Percentiles rank a stretch among this genome's conserved stretches.
Conservation (phyloP, 1,140 invertebrate species). For the Octopus sinensis region DNA sequence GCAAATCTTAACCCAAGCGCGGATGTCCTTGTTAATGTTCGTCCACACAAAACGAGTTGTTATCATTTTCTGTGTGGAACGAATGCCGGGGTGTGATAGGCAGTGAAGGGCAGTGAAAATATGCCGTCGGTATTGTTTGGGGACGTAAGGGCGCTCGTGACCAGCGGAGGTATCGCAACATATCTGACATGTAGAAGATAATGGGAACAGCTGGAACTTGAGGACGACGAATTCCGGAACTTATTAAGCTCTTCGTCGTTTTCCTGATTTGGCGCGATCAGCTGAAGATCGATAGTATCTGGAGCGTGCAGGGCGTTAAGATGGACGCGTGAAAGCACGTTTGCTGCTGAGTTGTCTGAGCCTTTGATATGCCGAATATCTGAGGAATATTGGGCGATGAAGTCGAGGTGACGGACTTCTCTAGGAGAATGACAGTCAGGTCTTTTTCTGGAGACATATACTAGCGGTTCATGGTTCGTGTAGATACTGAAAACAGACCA, state of each 20-base stretch:
- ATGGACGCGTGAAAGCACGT: neutral
- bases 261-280: neutral
- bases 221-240: too few species aligned
- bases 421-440: neutral
- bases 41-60: neutral
- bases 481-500: neutral
- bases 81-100: neutral
- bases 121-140: neutral
- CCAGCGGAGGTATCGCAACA: neutral
- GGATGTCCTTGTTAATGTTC: too few species aligned
- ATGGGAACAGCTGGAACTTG: too few species aligned
- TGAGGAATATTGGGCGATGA: neutral
- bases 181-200: neutral
- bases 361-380: slow-evolving; percentile 7
- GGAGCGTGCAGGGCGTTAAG: neutral
- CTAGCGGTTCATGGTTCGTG: slow-evolving; percentile 19
- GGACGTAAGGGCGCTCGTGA: neutral
- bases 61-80: neutral
- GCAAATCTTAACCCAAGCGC: too few species aligned
- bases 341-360: neutral
- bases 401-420: slow-evolving; percentile 7
- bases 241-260: neutral
- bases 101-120: neutral
- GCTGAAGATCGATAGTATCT: neutral
- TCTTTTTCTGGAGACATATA: slow-evolving; percentile 26